phyloP scores from a whole-genome alignment of 1,140 invertebrate species.

The Leptinotarsa defecta region DNA sequence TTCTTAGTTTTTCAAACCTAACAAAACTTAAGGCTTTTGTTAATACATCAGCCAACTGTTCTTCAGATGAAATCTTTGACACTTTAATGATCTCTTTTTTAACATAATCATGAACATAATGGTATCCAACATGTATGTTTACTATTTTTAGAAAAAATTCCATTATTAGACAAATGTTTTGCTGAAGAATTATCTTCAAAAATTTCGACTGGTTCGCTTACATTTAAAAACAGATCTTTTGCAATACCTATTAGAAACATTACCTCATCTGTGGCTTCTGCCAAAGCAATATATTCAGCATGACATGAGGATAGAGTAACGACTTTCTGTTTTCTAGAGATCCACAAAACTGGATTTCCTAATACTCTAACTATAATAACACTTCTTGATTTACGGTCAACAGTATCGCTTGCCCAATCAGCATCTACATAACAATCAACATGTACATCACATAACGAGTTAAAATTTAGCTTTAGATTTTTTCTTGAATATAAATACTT shows the following conservation, averaged over 20 bases:
- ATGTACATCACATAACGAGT: background rate
- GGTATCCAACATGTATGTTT: slow-evolving; percentile 18
- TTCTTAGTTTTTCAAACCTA: slow-evolving; percentile 19
- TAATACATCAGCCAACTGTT: slow-evolving; percentile 23
- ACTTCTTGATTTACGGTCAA: slow-evolving; percentile 22
- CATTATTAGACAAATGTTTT: slow-evolving; percentile 19
- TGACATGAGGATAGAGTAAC: slow-evolving; percentile 49
- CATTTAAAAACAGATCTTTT: slow-evolving; percentile 16
- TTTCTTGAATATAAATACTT: slow-evolving; percentile 25
- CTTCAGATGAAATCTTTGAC: slow-evolving; percentile 20
- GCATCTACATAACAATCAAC: slow-evolving; percentile 22
- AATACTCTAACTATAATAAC: slow-evolving; percentile 17
- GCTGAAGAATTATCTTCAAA: slow-evolving; percentile 28
- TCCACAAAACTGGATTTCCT: slow-evolving; percentile 48
- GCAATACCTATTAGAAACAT: slow-evolving; percentile 20
- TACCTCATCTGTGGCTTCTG: slow-evolving; percentile 23
- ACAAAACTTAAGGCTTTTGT: slow-evolving; percentile 22
- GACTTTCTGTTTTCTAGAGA: slow-evolving; percentile 48
- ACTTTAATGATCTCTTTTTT: slow-evolving; percentile 11
- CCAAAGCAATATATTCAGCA: slow-evolving; percentile 35
- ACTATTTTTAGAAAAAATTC: slow-evolving; percentile 23
- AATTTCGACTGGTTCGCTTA: background rate
- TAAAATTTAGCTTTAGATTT: slow-evolving; percentile 15
- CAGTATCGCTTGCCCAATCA: slow-evolving; percentile 20
- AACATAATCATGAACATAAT: background rate